Evolutionary conservation across 2,113 vertebrate genomes (phyloP).

Genomic region (Paradisaea rubra): DNA sequence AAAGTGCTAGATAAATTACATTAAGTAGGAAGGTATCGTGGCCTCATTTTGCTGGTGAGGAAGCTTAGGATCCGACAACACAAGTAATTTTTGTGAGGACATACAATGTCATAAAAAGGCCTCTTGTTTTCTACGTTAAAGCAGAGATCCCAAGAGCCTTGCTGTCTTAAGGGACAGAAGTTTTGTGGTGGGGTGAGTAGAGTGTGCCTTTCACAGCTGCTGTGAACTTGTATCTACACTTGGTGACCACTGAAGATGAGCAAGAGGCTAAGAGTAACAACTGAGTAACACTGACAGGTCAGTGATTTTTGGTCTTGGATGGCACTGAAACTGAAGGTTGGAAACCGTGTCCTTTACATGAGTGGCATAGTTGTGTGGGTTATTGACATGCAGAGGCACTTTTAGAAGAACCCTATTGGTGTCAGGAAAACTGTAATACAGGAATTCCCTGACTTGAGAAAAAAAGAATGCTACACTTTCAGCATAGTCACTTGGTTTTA

Average conservation of each 20-base stretch:
- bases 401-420: not conserved
- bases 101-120: not conserved
- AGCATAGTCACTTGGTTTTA: not conserved
- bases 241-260: not conserved
- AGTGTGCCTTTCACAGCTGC: not conserved
- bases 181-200: not conserved
- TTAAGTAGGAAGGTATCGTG: not conserved
- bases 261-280: not conserved
- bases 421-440: not conserved
- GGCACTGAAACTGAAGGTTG: not conserved
- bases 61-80: not conserved
- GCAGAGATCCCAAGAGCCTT: not conserved
- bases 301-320: not conserved
- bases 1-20: not conserved
- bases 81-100: not conserved
- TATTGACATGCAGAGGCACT: not conserved
- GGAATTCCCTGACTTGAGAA: not conserved
- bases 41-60: not conserved
- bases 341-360: fast-evolving
- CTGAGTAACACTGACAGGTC: not conserved
- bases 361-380: fast-evolving
- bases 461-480: not conserved
- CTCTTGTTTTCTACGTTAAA: not conserved
- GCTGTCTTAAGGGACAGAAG: not conserved
- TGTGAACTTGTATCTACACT: not conserved